Percentiles rank a stretch among this genome's conserved stretches.
phyloP scores from a whole-genome alignment of 2,888 invertebrate genomes.

The Xestobium rufovillosum region DNA sequence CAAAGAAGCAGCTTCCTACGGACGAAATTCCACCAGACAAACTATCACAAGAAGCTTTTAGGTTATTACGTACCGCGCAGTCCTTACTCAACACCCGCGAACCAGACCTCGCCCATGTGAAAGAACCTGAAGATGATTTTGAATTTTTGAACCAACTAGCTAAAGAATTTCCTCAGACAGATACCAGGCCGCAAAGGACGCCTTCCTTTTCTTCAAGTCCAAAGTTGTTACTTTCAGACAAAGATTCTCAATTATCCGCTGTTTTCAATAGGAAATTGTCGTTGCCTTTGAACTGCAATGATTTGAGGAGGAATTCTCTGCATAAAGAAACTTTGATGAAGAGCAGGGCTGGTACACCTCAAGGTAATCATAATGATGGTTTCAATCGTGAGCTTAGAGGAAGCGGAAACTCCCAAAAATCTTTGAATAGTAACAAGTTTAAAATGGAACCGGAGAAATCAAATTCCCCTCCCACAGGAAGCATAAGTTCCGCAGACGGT shows the following conservation, averaged over 20 bases:
- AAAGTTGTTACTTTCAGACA: constrained; percentile 34
- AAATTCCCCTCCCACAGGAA: constrained; percentile 29
- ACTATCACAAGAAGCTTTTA: constrained; percentile 58
- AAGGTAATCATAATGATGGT: constrained; percentile 22
- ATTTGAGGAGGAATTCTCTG: constrained; percentile 19
- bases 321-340: constrained; percentile 18
- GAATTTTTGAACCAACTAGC: constrained; percentile 39
- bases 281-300: constrained; percentile 30
- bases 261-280: constrained; percentile 39
- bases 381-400: constrained; percentile 8
- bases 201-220: constrained; percentile 37
- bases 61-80: constrained; percentile 57
- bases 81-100: constrained; percentile 57
- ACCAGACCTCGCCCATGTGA: constrained; percentile 48
- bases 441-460: constrained; percentile 24
- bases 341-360: constrained; percentile 28
- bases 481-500: constrained; percentile 53
- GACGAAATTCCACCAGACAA: constrained; percentile 55
- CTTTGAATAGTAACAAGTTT: constrained; percentile 15
- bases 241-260: constrained; percentile 31
- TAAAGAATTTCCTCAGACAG: constrained; percentile 36
- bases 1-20: constrained; percentile 39
- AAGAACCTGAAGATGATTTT: constrained; percentile 31
- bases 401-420: constrained; percentile 7
- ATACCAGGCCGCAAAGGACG: constrained; percentile 30